A percentile compares a stretch with the other conserved stretches of the same genome.
phyloP scores from a whole-genome alignment of 23 tunicate genomes.

The Clavelina lepadiformis region DNA sequence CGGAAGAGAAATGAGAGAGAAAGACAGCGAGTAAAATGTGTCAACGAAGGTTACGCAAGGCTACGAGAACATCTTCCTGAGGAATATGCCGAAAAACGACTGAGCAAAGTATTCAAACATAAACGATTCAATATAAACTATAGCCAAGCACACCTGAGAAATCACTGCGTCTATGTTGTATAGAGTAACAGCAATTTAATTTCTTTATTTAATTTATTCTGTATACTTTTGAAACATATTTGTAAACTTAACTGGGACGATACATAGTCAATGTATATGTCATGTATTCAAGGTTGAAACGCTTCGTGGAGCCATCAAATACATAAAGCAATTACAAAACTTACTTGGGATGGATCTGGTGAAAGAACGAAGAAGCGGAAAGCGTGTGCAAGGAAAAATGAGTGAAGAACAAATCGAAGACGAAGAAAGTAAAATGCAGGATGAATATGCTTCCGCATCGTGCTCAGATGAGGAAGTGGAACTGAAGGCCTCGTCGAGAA shows the following conservation, averaged over 20 bases:
- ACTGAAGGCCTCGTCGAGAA: too few species aligned
- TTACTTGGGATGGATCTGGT: slow-evolving; percentile 61
- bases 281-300: slow-evolving; percentile 73
- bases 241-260: too few species aligned
- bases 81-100: slow-evolving; percentile 83
- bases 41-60: slow-evolving; percentile 87
- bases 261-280: too few species aligned
- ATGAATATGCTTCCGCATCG: too few species aligned
- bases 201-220: too few species aligned
- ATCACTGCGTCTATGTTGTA: too few species aligned
- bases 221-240: too few species aligned
- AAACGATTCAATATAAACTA: too few species aligned
- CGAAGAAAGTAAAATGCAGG: too few species aligned
- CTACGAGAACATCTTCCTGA: slow-evolving; percentile 86
- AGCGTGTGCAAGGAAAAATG: neutral
- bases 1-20: slow-evolving; percentile 91
- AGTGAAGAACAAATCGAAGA: neutral
- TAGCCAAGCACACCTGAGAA: too few species aligned
- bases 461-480: too few species aligned
- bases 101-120: slow-evolving; percentile 91
- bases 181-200: too few species aligned
- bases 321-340: slow-evolving; percentile 65
- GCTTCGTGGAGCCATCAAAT: slow-evolving; percentile 72
- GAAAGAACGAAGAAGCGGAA: slow-evolving; percentile 12
- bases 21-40: slow-evolving; percentile 89